phyloP scores from a whole-genome alignment of 2,888 invertebrate species.

The Tetragonisca angustula region DNA sequence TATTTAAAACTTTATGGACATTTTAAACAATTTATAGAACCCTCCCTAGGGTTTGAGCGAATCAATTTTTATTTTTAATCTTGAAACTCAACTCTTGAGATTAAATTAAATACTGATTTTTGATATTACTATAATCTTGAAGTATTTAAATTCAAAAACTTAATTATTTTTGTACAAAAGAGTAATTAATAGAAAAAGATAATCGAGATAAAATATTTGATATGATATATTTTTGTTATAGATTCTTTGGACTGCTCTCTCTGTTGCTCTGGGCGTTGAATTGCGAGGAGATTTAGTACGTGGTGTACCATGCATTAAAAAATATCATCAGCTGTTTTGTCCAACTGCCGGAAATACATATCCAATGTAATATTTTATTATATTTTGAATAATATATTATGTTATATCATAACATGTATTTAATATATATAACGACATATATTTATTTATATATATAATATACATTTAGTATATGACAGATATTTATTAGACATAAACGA shows the following conservation, averaged over 20 bases:
- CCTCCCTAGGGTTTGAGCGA: too few relatives aligned
- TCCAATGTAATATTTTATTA: conserved; percentile 89
- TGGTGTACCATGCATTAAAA: conserved; percentile 95
- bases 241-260: conserved; percentile 96
- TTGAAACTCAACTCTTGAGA: too few relatives aligned
- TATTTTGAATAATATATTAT: background rate
- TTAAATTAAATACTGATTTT: too few relatives aligned
- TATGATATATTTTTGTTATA: conserved; percentile 83
- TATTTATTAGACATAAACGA: background rate
- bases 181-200: too few relatives aligned
- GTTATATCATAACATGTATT: background rate
- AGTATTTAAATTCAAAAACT: too few relatives aligned
- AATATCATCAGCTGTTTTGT: conserved; percentile 95
- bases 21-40: too few relatives aligned
- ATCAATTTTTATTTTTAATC: too few relatives aligned
- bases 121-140: too few relatives aligned
- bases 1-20: too few relatives aligned
- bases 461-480: background rate
- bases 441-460: background rate
- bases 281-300: conserved; percentile 94
- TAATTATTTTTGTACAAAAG: too few relatives aligned
- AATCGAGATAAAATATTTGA: too few relatives aligned
- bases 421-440: background rate
- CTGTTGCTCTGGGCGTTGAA: conserved; percentile 94
- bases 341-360: conserved; percentile 96